Evolutionary conservation across 1,140 invertebrate genomes (phyloP).

Genomic region (Solen grandis): DNA sequence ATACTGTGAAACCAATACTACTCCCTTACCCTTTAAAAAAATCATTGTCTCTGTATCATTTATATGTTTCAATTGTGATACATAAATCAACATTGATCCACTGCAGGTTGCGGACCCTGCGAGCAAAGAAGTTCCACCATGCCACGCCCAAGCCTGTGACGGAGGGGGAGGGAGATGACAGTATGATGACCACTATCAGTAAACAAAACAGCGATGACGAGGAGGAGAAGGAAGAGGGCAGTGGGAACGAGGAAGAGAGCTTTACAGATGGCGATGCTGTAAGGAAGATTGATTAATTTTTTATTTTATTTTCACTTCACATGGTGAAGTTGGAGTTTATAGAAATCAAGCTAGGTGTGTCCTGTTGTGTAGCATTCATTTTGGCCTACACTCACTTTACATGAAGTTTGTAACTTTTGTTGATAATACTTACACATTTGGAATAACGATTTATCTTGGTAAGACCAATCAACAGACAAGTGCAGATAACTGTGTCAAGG

Average conservation of each 20-base stretch:
- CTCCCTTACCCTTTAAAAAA: no score
- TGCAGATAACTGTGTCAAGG: no score
- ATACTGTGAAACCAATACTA: no score
- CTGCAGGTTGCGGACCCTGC: slow-evolving; percentile 86
- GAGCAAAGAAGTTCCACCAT: slow-evolving; percentile 85
- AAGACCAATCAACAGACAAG: no score
- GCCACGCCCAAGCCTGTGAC: slow-evolving; percentile 31
- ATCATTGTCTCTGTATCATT: no score
- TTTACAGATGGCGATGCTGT: slow-evolving; percentile 61
- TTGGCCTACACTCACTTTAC: no score
- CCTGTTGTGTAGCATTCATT: background rate
- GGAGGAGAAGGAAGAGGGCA: slow-evolving; percentile 83
- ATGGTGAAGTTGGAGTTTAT: background rate
- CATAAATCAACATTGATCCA: no score
- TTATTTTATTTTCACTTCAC: no score
- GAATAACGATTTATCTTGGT: no score
- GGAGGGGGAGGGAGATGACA: slow-evolving; percentile 60
- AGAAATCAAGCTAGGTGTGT: background rate
- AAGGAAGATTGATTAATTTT: background rate
- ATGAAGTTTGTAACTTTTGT: no score
- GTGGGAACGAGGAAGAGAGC: slow-evolving; percentile 89
- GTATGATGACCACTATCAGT: slow-evolving; percentile 58
- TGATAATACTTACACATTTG: no score
- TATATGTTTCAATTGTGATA: no score
- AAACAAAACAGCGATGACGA: slow-evolving; percentile 58